phyloP scores from a whole-genome alignment of 2,888 invertebrate species.

The Sinelater perroti region DNA sequence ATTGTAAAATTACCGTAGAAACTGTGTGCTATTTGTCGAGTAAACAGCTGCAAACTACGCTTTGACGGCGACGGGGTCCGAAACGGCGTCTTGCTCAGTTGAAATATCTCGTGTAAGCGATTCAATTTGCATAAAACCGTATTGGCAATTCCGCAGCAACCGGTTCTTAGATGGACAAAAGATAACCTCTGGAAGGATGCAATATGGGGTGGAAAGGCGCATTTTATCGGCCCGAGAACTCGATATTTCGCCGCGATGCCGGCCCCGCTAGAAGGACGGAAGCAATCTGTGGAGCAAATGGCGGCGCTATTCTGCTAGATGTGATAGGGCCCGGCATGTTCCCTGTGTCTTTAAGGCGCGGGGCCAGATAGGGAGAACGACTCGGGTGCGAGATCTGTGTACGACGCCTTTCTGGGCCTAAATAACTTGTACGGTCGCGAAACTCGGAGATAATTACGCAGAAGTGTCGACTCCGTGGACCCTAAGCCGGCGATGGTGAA shows the following conservation, averaged over 20 bases:
- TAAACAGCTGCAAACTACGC: conserved; percentile 19
- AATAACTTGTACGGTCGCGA: conserved; percentile 19
- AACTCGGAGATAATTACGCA: conserved; percentile 19
- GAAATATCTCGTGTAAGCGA: conserved; percentile 27
- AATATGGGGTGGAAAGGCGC: conserved; percentile 38
- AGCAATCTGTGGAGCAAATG: conserved; percentile 39
- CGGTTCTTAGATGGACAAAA: conserved; percentile 42
- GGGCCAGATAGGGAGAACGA: conserved; percentile 30
- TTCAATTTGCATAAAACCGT: conserved; percentile 36
- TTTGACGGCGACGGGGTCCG: conserved; percentile 11
- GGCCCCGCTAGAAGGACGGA: conserved; percentile 33
- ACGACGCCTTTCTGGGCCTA: conserved; percentile 15
- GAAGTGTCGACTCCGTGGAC: conserved; percentile 1
- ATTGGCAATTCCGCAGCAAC: conserved; percentile 41
- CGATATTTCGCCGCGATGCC: conserved; percentile 41
- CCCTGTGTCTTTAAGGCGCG: conserved; percentile 23
- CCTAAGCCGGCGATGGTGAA: background rate
- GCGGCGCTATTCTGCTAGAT: conserved; percentile 31
- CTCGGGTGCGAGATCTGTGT: conserved; percentile 14
- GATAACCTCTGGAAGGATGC: conserved; percentile 42
- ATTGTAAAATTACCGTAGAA: conserved; percentile 11
- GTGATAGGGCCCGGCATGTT: conserved; percentile 30
- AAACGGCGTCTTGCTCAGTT: conserved; percentile 20
- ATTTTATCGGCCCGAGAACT: conserved; percentile 39
- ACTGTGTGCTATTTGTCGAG: conserved; percentile 19